phyloP scores from a whole-genome alignment of 1,140 invertebrate genomes.

The Periplaneta americana region DNA sequence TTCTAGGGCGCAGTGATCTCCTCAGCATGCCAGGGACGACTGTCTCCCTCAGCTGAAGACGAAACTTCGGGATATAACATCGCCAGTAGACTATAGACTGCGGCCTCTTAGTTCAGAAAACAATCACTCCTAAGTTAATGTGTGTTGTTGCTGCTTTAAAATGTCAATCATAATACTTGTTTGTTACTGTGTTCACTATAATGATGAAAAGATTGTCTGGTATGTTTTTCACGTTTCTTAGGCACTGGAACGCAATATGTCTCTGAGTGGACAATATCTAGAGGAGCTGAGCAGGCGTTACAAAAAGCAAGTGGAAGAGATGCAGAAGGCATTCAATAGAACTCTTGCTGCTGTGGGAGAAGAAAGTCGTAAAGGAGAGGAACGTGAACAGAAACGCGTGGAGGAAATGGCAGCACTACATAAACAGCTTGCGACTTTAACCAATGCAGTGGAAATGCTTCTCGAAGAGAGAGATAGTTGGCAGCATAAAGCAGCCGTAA shows the following conservation, averaged over 20 bases:
- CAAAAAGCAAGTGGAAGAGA: slow-evolving; percentile 94
- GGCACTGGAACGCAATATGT: slow-evolving; percentile 93
- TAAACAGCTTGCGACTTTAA: slow-evolving; percentile 53
- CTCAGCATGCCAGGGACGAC: too few relatives aligned
- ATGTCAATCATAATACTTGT: too few relatives aligned
- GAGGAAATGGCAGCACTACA: slow-evolving; percentile 53
- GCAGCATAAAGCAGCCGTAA: slow-evolving; percentile 47
- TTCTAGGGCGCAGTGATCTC: too few relatives aligned
- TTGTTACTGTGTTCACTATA: neutral
- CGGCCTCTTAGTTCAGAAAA: too few relatives aligned
- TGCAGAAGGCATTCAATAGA: slow-evolving; percentile 79
- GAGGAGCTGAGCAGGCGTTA: slow-evolving; percentile 91
- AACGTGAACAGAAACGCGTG: slow-evolving; percentile 57
- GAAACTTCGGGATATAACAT: too few relatives aligned
- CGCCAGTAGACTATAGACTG: too few relatives aligned
- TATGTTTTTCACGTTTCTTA: slow-evolving; percentile 40
- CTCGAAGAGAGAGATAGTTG: slow-evolving; percentile 59
- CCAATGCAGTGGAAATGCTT: slow-evolving; percentile 46
- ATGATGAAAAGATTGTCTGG: neutral
- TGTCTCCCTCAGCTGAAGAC: too few relatives aligned
- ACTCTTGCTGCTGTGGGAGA: slow-evolving; percentile 70
- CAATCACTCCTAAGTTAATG: too few relatives aligned
- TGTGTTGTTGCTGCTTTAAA: too few relatives aligned
- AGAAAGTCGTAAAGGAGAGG: slow-evolving; percentile 61
- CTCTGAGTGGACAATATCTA: slow-evolving; percentile 89